Evolutionary conservation across 1,140 invertebrate species (phyloP).

Genomic region (Leptinotarsa lineolata): DNA sequence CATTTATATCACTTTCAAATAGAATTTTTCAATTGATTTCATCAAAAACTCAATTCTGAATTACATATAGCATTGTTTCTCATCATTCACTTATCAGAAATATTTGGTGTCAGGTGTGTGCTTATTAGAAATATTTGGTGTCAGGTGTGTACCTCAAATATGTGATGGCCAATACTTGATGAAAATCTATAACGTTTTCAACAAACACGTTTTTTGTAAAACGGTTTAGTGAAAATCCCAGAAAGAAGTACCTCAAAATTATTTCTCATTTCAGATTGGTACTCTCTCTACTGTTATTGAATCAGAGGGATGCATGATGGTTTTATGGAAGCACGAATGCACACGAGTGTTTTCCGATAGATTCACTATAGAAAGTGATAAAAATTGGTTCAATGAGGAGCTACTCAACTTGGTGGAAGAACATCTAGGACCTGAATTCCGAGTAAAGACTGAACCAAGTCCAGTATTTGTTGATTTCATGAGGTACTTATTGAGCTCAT

Average conservation of each 20-base stretch:
- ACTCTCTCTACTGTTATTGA: constrained; percentile 87
- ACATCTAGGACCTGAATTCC: constrained; percentile 69
- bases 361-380: constrained; percentile 78
- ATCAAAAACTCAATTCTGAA: background rate
- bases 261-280: constrained; percentile 59
- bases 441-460: constrained; percentile 70
- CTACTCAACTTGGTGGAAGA: constrained; percentile 68
- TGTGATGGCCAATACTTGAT: too few relatives aligned
- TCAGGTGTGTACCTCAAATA: too few relatives aligned
- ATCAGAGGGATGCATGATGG: constrained; percentile 77
- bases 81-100: too few relatives aligned
- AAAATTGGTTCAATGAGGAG: constrained; percentile 79
- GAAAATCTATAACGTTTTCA: too few relatives aligned
- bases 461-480: constrained; percentile 93
- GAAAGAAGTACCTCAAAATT: too few relatives aligned
- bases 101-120: too few relatives aligned
- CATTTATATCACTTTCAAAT: background rate
- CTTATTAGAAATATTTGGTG: too few relatives aligned
- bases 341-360: constrained; percentile 90
- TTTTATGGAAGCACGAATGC: constrained; percentile 95
- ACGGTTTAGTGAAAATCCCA: too few relatives aligned
- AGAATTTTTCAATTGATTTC: background rate
- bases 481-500: constrained; percentile 62
- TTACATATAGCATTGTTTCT: background rate
- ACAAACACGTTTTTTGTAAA: too few relatives aligned